These are phyloP conservation scores for Miniopterus natalensis DNA, from an alignment of 2,113 vertebrate genomes.

Conservation along the genomic window DNA sequence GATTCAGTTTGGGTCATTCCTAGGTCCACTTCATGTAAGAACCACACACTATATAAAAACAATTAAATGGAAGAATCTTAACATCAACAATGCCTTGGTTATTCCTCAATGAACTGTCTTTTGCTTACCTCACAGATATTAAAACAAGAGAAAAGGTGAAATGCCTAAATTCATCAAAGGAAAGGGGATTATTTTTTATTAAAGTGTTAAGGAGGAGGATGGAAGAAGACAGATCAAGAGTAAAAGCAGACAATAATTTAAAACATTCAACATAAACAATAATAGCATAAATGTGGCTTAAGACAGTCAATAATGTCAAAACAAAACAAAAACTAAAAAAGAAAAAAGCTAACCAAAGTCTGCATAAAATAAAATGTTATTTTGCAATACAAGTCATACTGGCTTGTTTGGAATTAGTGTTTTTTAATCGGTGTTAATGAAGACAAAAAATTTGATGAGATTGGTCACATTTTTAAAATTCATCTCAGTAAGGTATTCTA, in stretches of 20 bases:
- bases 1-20: neutral
- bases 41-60: neutral
- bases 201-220: neutral
- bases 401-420: constrained; percentile 2
- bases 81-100: constrained; percentile 1
- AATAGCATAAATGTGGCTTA: constrained; percentile 1
- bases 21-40: constrained; percentile 8
- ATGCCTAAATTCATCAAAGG: constrained; percentile 57
- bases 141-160: constrained; percentile 45
- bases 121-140: constrained; percentile 31
- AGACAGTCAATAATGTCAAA: constrained; percentile 8
- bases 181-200: constrained; percentile 39
- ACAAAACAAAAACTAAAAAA: neutral
- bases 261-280: constrained; percentile 14
- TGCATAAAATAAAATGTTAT: constrained; percentile 41
- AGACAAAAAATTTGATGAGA: neutral
- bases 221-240: neutral
- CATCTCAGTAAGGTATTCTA: constrained; percentile 8
- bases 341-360: neutral
- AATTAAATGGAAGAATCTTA: neutral
- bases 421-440: constrained; percentile 19
- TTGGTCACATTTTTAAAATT: constrained; percentile 49
- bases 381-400: neutral
- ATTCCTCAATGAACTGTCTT: neutral
- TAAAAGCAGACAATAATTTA: constrained; percentile 55